Base-by-base conservation (phyloP, 2,888 invertebrate genomes). In the Andrena hattorfiana region DNA sequence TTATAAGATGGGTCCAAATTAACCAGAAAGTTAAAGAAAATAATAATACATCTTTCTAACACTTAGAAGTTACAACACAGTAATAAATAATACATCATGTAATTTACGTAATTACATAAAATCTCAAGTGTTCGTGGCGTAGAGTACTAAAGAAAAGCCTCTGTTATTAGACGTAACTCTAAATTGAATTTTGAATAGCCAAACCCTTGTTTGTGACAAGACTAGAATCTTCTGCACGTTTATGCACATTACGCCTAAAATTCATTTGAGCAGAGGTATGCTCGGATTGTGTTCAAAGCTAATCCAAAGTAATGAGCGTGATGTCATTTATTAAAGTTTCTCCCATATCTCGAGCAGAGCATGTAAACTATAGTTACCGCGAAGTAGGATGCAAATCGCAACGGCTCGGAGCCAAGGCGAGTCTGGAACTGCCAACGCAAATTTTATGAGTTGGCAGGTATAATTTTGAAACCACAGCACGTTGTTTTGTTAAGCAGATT, bases 311-410 rank as follows among this genome's bases (percentile, higher is more conserved):
- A 63, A 42, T 23, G 54, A 35, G 23, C 1, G 6, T 26, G 8
- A 60, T 68, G 20, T 32, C 35, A 62, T 69, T 76, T 63, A 69
- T 76, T 76, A 62, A 35, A 76, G 51, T 62, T 60, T 51, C 23
- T 3, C 8, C 28, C 26, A 32, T 26, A 68, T 28, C 49, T 68
- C 60, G 23, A 48, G 20, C 23, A 23, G 32, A 7, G 13, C 3
- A 28, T 74, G 30, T 59, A 67, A 59, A 74, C 13, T 59, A 23
- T 28, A 66, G 42, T 56, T 20, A 0, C 8, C n/a, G 42, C 16
- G 35, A 42, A 26, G 67, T 16, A 23, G 30, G 10, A 67, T 42
- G 35, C 23, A 67, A 48, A 67, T 74, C 23, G 23, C 8, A 59
- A 3, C 20, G 59, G 23, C 23, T 13, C 5, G 20, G 28, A 28